Evolutionary conservation across 92 coral and sea anemone genomes (phyloP).

Genomic region (Metridium senile): DNA sequence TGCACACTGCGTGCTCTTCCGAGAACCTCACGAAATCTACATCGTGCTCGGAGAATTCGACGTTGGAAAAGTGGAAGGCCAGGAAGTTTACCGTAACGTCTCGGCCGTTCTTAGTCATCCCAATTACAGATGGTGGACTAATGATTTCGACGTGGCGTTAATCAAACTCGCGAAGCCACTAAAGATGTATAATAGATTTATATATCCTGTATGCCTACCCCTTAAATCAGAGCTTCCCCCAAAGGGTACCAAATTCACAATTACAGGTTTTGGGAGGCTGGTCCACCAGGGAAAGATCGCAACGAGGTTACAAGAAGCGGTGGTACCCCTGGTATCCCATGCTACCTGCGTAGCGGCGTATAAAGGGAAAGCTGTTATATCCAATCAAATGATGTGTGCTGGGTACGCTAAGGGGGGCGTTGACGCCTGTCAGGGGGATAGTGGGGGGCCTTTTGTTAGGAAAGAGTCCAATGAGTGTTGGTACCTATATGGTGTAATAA

Average conservation of each 20-base stretch:
- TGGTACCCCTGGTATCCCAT: constrained; percentile 55
- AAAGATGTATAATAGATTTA: constrained; percentile 41
- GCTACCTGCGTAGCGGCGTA: constrained; percentile 45
- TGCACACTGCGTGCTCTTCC: constrained; percentile 58
- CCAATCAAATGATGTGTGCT: constrained; percentile 60
- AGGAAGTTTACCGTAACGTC: constrained; percentile 45
- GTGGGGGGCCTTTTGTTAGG: constrained; percentile 67
- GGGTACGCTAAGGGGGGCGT: constrained; percentile 56
- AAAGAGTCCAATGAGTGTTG: constrained; percentile 39
- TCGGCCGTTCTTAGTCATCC: constrained; percentile 41
- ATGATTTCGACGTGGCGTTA: constrained; percentile 59
- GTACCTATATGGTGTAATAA: constrained; percentile 59
- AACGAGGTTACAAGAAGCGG: constrained; percentile 50
- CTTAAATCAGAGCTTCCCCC: constrained; percentile 34
- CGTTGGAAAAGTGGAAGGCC: constrained; percentile 46
- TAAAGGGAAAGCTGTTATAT: constrained; percentile 22
- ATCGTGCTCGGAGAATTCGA: constrained; percentile 67
- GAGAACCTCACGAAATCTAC: constrained; percentile 39
- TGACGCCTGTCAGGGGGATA: constrained; percentile 76
- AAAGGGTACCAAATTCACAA: constrained; percentile 48
- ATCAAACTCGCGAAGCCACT: constrained; percentile 46
- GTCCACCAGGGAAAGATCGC: constrained; percentile 45
- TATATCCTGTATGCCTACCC: constrained; percentile 61
- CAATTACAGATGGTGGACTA: constrained; percentile 45
- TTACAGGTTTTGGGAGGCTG: constrained; percentile 65